Conservation (phyloP, 2,888 invertebrate species). For the Diabrotica balteata region DNA sequence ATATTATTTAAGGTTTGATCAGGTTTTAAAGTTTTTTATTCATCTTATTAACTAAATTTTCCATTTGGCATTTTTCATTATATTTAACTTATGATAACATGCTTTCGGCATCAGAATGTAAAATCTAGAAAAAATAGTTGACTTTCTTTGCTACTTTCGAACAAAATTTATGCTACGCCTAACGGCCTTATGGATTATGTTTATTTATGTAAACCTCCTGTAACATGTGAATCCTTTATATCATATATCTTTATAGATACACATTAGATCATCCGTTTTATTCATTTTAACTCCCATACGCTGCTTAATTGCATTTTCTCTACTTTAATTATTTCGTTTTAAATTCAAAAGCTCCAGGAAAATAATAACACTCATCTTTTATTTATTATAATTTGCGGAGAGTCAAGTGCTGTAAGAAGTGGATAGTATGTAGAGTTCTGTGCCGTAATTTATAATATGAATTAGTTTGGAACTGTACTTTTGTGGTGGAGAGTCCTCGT, state of each 20-base stretch:
- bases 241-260: background rate
- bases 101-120: no score
- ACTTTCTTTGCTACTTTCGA: no score
- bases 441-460: background rate
- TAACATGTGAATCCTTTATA: no score
- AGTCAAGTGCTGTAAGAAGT: background rate
- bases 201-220: no score
- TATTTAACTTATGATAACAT: no score
- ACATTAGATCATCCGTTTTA: background rate
- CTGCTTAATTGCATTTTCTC: constrained; percentile 1
- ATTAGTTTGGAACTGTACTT: constrained; percentile 8
- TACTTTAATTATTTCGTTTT: constrained; percentile 6
- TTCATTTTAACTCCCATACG: background rate
- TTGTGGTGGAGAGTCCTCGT: background rate
- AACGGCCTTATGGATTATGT: no score
- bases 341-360: background rate
- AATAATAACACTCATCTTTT: constrained; percentile 4
- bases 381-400: constrained; percentile 2
- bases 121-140: no score
- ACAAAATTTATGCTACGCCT: no score
- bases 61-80: no score
- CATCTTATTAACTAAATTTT: no score
- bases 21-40: no score
- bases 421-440: background rate
- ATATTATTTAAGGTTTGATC: no score